Evolutionary conservation across 92 coral and sea anemone genomes (phyloP), one percentile per base, ranked within the genome.

Genomic region (Umimayanthus chanpuru): DNA sequence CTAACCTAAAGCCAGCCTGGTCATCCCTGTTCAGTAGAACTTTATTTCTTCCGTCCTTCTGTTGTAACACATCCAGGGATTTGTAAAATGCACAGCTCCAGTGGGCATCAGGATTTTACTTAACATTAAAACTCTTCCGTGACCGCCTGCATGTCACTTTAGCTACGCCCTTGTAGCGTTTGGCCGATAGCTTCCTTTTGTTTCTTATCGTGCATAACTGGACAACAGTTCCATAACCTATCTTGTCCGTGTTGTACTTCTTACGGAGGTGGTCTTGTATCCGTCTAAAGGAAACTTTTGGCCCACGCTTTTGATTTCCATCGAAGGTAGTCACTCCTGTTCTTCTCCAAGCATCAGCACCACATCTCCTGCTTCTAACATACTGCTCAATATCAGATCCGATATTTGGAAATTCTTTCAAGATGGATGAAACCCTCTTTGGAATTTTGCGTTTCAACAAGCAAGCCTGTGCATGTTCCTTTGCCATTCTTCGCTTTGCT

Each of bases 321-420:
- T 90, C 88, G 40, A 89, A 89, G 16, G 90, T 89, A 3, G 73
- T 50, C 4, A 92, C 85, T 3, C 92, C 91, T 14, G 92, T 89
- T 32, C 93, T 72, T 56, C 94, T 91, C 85, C 94, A 91, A n/a
- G 91, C 89, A 91, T 91, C 91, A 3, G 90, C 94, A 5, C 91
- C 91, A 89, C 86, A 85, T 82, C 89, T 38, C 38, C 72, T 81
- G 66, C 90, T 75, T 25, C 89, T 88, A n/a, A 90, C 92, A 26
- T 53, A 53, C 44, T 89, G 75, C 5, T 89, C 88, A 61, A 89
- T 82, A 25, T 82, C 88, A 55, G 18, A 29, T 36, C 88, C 88
- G 30, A 89, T 61, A 41, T 76, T 75, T 43, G 91, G 88, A 43
- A 75, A 82, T 40, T 80, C 79, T 30, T 80, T 86, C 11, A 86